These are phyloP conservation scores for Brachionus rotundiformis DNA, from an alignment of 1,140 invertebrate species.

Conservation along the genomic window DNA sequence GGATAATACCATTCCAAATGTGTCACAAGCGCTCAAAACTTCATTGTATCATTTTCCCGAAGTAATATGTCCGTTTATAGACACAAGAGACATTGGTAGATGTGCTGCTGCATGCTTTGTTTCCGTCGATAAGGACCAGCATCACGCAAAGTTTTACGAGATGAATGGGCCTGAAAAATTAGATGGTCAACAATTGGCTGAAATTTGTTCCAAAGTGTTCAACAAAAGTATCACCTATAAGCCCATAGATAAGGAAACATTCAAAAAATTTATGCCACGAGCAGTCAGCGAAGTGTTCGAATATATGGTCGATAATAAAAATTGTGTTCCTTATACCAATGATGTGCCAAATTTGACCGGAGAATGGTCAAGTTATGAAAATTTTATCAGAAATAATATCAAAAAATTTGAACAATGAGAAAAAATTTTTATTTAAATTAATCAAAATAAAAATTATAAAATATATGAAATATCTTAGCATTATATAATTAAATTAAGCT, in stretches of 20 bases:
- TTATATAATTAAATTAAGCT: too few species aligned
- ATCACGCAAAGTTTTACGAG: constrained; percentile 35
- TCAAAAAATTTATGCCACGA: neutral
- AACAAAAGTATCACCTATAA: neutral
- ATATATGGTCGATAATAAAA: neutral
- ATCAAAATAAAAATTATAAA: too few species aligned
- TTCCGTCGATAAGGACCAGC: neutral
- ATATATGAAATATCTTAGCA: too few species aligned
- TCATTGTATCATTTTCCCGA: neutral
- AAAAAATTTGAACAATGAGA: neutral
- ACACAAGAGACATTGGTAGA: constrained; percentile 44
- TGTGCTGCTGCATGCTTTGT: constrained; percentile 30
- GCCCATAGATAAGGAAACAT: neutral
- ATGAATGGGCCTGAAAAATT: constrained; percentile 28
- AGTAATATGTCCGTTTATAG: neutral
- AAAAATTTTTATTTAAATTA: too few species aligned
- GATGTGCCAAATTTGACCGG: constrained; percentile 22
- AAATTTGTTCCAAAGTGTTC: neutral
- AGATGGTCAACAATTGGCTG: neutral
- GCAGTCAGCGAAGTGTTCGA: neutral
- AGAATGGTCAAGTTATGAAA: constrained; percentile 12
- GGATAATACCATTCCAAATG: constrained; percentile 14
- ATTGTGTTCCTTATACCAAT: constrained; percentile 3
- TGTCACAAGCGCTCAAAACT: neutral
- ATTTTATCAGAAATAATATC: constrained; percentile 23